These are phyloP conservation scores for Drosophila hamatofila DNA, from an alignment of 2,888 invertebrate genomes.

Conservation along the genomic window DNA sequence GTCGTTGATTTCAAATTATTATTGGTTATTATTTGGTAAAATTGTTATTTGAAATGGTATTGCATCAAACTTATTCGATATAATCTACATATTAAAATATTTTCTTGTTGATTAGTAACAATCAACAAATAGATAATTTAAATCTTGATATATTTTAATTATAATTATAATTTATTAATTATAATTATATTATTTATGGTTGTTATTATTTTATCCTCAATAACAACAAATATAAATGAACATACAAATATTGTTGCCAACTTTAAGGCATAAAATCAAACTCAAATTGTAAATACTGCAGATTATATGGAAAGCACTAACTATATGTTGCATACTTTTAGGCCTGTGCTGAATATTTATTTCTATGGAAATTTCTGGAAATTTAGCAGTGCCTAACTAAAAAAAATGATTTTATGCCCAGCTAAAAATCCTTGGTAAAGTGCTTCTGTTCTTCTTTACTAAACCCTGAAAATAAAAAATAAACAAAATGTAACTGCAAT, in stretches of 20 bases:
- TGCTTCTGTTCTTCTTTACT: not conserved
- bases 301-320: not conserved
- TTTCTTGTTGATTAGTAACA: not conserved
- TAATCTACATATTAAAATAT: not conserved
- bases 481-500: not conserved
- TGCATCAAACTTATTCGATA: not conserved
- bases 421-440: too few relatives aligned
- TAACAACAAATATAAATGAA: not conserved
- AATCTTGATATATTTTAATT: too few relatives aligned
- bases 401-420: not conserved
- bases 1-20: not conserved
- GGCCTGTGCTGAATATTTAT: not conserved
- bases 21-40: too few relatives aligned
- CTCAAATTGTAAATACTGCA: fast-evolving
- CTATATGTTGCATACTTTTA: not conserved
- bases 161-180: too few relatives aligned
- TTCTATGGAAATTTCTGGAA: not conserved
- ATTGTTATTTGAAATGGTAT: not conserved
- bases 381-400: not conserved
- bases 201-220: not conserved
- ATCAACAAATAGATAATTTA: not conserved
- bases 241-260: not conserved
- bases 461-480: too few relatives aligned
- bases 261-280: not conserved
- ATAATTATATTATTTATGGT: too few relatives aligned